A percentile compares a stretch with the other conserved stretches of the same genome.
Conservation (phyloP, 2,888 invertebrate genomes). For the Sipha maydis region DNA sequence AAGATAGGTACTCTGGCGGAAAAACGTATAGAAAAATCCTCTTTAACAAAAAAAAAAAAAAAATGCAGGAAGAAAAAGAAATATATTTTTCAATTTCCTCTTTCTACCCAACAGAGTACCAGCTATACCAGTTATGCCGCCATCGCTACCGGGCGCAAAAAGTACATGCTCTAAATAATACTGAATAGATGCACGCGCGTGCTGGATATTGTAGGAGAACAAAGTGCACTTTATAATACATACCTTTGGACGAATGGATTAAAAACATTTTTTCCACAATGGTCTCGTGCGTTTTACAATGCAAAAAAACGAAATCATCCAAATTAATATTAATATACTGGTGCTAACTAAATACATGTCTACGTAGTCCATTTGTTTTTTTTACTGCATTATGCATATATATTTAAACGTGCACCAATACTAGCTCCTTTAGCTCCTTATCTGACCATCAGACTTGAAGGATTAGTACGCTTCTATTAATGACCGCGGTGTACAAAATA, state of each 20-base stretch:
- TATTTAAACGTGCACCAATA: too few relatives aligned
- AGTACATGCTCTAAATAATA: conserved; percentile 41
- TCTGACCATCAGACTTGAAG: too few relatives aligned
- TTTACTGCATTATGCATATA: too few relatives aligned
- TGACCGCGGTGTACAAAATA: too few relatives aligned
- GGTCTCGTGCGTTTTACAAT: background rate
- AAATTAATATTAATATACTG: background rate
- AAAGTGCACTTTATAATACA: background rate
- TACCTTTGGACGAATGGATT: background rate
- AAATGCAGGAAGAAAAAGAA: conserved; percentile 32
- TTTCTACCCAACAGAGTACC: conserved; percentile 15
- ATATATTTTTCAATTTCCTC: conserved; percentile 61
- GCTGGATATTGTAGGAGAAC: background rate
- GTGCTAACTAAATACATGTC: background rate
- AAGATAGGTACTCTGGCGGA: conserved; percentile 59
- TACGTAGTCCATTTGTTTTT: background rate
- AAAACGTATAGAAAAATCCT: conserved; percentile 62
- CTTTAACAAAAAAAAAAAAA: conserved; percentile 56
- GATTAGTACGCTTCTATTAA: too few relatives aligned
- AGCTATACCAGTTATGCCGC: background rate
- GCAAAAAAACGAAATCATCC: background rate
- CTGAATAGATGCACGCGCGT: conserved; percentile 24
- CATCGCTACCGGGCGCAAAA: background rate
- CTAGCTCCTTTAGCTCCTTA: too few relatives aligned
- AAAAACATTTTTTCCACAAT: background rate